Evolutionary conservation across 2,888 invertebrate genomes (phyloP), one percentile per base, ranked within the genome.

Genomic region (Acleris literana): DNA sequence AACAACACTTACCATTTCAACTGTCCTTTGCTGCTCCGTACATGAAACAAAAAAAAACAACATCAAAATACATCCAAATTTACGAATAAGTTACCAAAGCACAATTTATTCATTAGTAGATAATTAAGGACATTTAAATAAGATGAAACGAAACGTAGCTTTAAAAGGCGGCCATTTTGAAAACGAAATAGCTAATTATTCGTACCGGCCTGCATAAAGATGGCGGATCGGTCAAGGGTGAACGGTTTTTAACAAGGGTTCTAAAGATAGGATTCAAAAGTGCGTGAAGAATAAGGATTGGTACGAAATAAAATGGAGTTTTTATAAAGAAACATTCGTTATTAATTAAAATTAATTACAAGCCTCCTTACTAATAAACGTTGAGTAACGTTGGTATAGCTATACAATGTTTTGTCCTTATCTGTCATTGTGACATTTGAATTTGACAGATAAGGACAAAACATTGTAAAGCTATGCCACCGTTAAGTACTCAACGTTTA

Each of bases 1-100:
- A 0, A n/a, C 54, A 22, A 53, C 11, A 86, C 93, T 93, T 82
- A 94, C 94, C 81, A 84, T 83, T 80, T 87, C 87, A 11, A 86
- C 82, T 59, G 91, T 84, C 48, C 72, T 74, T 18, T 83, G 78
- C 90, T 90, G 82, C 74, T 74, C 74, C 52, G 44, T 25, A 86
- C 84, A 90, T 90, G 90, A 76, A 89, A 90, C 84, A 89, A 85
- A 79, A 43, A 29, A 56, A 44, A 44, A 25, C n/a, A 33, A 13
- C n/a, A 52, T 33, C 46, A 59, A 25, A 64, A 49, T 49, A 39
- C 17, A 48, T 46, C 44, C 33, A 5, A 46, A 39, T 18, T 9
- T n/a, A n/a, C 17, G 5, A 60, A 66, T 66, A 61, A 61, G 56
- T 46, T 51, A 16, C 17, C 20, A 22, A 46, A 22, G 22, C 6